Conservation (phyloP, 1,140 invertebrate genomes). For the Brachionus sp. region DNA sequence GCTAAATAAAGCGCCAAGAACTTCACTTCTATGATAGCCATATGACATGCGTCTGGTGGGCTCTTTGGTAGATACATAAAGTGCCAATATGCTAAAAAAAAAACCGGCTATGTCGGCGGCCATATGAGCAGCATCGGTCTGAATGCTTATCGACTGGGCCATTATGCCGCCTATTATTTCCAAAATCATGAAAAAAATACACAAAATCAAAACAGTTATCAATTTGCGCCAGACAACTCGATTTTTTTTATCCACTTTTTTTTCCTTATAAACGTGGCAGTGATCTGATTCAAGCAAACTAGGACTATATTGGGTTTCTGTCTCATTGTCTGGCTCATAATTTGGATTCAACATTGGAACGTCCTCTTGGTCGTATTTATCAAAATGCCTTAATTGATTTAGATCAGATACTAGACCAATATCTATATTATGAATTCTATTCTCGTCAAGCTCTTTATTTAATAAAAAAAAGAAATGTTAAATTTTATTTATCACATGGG, state of each 20-base stretch:
- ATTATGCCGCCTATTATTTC: slow-evolving; percentile 83
- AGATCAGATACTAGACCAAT: slow-evolving; percentile 18
- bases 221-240: slow-evolving; percentile 56
- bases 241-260: background rate
- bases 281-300: slow-evolving; percentile 17
- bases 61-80: slow-evolving; percentile 32
- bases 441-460: background rate
- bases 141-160: slow-evolving; percentile 88
- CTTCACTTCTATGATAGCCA: slow-evolving; percentile 40
- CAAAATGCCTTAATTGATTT: background rate
- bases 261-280: slow-evolving; percentile 8
- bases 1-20: slow-evolving; percentile 47
- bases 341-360: slow-evolving; percentile 36
- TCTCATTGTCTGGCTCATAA: background rate
- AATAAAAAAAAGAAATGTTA: slow-evolving; percentile 18
- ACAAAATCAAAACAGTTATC: slow-evolving; percentile 79
- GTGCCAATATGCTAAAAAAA: slow-evolving; percentile 69
- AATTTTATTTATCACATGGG: slow-evolving; percentile 2
- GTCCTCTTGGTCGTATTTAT: background rate
- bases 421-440: background rate
- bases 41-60: slow-evolving; percentile 19
- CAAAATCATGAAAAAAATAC: slow-evolving; percentile 85
- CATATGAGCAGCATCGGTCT: slow-evolving; percentile 92
- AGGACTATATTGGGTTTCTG: background rate
- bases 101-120: slow-evolving; percentile 93